phyloP scores from a whole-genome alignment of 1,140 invertebrate genomes.

The Drosophila takahashii region DNA sequence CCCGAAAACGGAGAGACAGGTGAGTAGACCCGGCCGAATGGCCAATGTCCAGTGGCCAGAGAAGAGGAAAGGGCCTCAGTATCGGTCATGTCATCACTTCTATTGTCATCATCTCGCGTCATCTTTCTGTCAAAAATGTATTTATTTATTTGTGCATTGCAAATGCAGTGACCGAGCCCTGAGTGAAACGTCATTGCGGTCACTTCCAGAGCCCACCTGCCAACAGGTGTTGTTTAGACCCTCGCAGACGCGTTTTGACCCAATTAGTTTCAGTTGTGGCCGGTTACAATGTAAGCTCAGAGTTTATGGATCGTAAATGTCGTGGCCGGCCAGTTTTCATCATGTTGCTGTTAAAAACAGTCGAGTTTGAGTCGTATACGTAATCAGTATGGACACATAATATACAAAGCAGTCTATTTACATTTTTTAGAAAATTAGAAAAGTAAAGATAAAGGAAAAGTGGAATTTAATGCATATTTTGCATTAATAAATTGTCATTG shows the following conservation, averaged over 20 bases:
- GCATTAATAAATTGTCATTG: too few relatives aligned
- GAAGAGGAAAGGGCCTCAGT: slow-evolving; percentile 10
- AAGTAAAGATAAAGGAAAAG: too few relatives aligned
- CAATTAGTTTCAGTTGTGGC: slow-evolving; percentile 64
- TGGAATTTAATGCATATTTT: too few relatives aligned
- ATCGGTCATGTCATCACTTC: slow-evolving; percentile 72
- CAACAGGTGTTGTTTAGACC: slow-evolving; percentile 55
- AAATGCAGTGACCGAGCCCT: slow-evolving; percentile 36
- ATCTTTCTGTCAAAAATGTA: slow-evolving; percentile 72
- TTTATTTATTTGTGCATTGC: slow-evolving; percentile 79
- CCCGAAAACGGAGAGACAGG: slow-evolving; percentile 44
- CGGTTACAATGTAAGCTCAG: slow-evolving; percentile 58
- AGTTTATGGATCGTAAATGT: slow-evolving; percentile 78
- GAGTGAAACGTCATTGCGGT: slow-evolving; percentile 73
- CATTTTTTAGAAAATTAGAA: too few relatives aligned
- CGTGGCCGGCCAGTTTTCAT: slow-evolving; percentile 44
- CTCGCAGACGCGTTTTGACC: slow-evolving; percentile 53
- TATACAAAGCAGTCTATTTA: neutral
- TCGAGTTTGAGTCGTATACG: slow-evolving; percentile 55
- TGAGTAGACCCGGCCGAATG: slow-evolving; percentile 14
- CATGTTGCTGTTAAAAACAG: slow-evolving; percentile 57
- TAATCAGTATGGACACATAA: slow-evolving; percentile 10
- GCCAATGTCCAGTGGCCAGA: slow-evolving; percentile 8
- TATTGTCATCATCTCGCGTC: slow-evolving; percentile 75
- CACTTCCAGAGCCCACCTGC: slow-evolving; percentile 63